These are phyloP conservation scores for Maconellicoccus hirsutus DNA, from an alignment of 1,140 invertebrate genomes.

Conservation along the genomic window DNA sequence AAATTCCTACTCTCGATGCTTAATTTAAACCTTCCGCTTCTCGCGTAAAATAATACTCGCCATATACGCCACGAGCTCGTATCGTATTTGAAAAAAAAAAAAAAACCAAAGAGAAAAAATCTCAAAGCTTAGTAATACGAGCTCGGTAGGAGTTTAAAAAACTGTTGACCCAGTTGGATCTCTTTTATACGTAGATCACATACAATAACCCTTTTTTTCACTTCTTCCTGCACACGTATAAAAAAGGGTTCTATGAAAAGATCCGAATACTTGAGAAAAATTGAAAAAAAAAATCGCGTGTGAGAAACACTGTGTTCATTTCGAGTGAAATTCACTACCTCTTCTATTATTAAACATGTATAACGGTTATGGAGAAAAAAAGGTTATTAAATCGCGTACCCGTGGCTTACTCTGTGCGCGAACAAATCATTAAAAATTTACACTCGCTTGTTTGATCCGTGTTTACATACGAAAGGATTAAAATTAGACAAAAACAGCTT, in stretches of 20 bases:
- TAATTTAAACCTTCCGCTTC: too few species aligned
- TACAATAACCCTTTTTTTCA: background rate
- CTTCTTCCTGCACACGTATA: background rate
- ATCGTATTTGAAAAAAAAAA: background rate
- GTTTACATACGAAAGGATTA: background rate
- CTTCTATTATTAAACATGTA: too few species aligned
- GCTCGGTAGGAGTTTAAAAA: background rate
- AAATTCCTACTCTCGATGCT: background rate
- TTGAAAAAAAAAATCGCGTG: background rate
- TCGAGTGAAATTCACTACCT: background rate
- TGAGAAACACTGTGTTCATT: background rate
- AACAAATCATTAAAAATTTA: constrained; percentile 3
- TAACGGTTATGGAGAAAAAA: too few species aligned
- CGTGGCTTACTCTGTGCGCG: too few species aligned
- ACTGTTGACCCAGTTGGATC: background rate
- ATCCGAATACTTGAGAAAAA: background rate
- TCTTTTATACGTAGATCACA: too few species aligned
- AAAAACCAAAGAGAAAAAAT: background rate
- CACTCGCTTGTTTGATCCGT: background rate
- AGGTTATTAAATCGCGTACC: too few species aligned
- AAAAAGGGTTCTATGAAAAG: background rate
- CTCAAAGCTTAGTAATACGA: background rate
- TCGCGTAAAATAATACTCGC: too few species aligned
- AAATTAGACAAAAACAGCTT: background rate
- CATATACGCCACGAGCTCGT: too few species aligned